Evolutionary conservation across 1,140 invertebrate species (phyloP), one percentile per base, ranked within the genome.

Genomic region (Macrobrachium nipponense): DNA sequence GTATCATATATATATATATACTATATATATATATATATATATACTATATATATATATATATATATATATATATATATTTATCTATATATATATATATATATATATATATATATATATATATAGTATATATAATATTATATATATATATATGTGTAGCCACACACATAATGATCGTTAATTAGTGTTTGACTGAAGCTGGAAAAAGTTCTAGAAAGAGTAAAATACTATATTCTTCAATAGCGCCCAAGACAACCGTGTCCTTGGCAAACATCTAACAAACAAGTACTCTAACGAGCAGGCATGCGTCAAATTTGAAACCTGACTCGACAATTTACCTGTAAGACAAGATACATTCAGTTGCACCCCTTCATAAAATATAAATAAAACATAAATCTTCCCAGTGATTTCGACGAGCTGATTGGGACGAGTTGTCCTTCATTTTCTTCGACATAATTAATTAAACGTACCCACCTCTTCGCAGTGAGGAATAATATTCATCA

Each of bases 1-100:
- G n/a, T n/a, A n/a, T n/a, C n/a, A 68, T 68, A 68, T 68, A 20
- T 66, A 66, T 66, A 15, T 66, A 66, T 66, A 66, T 18, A 66
- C 12, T n/a, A 14, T 14, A 66, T 66, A 66, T 18, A 66, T 66
- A 66, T 0, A 66, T 2, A 66, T 18, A 66, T 66, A 66, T 18
- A 14, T 66, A 18, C n/a, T 66, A 66, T 66, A 66, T 8, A 66
- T 66, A 66, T 8, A 66, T 66, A 66, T 8, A 66, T 66, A 66
- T 8, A 66, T 66, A 66, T 8, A 66, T 66, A 66, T 8, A 66
- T 66, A 66, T 8, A 66, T 66, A 66, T 8, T 7, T 17, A 66
- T 7, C 5, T 17, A 66, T 8, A 66, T 66, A 66, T 8, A 66
- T 66, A 66, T 18, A 66, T 66, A 66, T 18, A 66, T 66, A 66